Conservation (phyloP, 1,140 invertebrate genomes). For the Oncopodura yosiiana region DNA sequence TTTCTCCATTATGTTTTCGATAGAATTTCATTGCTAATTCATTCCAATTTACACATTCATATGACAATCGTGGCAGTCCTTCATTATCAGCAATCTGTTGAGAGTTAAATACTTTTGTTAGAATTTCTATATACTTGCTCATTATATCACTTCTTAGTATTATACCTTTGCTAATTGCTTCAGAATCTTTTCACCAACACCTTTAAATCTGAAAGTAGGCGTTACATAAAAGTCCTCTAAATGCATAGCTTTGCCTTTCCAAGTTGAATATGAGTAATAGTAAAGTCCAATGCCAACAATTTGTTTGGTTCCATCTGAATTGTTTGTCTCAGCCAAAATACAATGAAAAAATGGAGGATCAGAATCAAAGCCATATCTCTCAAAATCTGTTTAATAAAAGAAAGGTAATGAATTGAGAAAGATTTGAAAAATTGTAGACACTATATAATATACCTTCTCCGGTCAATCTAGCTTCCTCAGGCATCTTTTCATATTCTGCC, state of each 20-base stretch:
- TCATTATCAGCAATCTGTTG: constrained; percentile 49
- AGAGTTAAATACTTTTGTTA: constrained; percentile 5
- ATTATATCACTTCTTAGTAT: background rate
- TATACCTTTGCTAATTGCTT: constrained; percentile 57
- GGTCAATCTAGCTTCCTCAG: constrained; percentile 57
- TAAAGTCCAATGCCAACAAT: constrained; percentile 60
- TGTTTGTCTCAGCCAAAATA: constrained; percentile 50
- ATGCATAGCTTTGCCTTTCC: constrained; percentile 60
- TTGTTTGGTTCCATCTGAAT: constrained; percentile 21
- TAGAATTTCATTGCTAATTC: constrained; percentile 62
- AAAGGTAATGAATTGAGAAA: background rate
- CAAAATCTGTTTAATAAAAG: constrained; percentile 47
- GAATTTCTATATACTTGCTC: background rate
- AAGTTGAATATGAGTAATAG: constrained; percentile 67
- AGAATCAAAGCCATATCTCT: constrained; percentile 57
- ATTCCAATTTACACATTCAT: constrained; percentile 75
- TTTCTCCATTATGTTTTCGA: constrained; percentile 51
- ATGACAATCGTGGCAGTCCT: constrained; percentile 55
- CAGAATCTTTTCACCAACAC: constrained; percentile 61
- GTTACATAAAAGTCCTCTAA: constrained; percentile 75
- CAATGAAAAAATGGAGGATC: constrained; percentile 53
- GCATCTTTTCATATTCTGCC: constrained; percentile 71
- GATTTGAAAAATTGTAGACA: too few species aligned
- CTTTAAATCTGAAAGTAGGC: constrained; percentile 49
- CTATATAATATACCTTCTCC: constrained; percentile 45